phyloP scores from a whole-genome alignment of 2,888 invertebrate genomes.

The Patella depressa region DNA sequence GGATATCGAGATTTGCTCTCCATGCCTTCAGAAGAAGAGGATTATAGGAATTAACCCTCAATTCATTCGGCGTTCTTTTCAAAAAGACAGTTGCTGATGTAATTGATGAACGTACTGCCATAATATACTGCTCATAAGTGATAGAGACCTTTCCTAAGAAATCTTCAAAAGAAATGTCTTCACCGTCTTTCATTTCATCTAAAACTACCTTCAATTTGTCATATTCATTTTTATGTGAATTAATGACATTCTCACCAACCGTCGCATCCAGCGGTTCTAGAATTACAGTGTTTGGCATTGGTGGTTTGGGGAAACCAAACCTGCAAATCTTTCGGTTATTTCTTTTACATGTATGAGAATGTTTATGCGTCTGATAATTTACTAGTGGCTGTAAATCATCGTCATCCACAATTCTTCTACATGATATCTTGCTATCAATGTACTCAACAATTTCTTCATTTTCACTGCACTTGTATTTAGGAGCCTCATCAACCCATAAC shows the following conservation, averaged over 20 bases:
- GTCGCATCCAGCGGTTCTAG: slow-evolving; percentile 12
- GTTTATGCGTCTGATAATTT: too few species aligned
- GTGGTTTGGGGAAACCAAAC: slow-evolving; percentile 13
- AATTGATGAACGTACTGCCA: slow-evolving; percentile 7
- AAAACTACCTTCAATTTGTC: background rate
- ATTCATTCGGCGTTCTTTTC: slow-evolving; percentile 25
- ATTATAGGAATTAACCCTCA: slow-evolving; percentile 31
- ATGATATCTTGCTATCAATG: slow-evolving; percentile 29
- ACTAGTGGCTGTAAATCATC: background rate
- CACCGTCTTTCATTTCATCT: too few species aligned
- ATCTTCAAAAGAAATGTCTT: background rate
- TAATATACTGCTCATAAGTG: slow-evolving; percentile 13
- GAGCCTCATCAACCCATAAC: slow-evolving; percentile 41
- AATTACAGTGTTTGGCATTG: slow-evolving; percentile 2
- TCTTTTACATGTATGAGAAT: too few species aligned
- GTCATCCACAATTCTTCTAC: slow-evolving; percentile 29
- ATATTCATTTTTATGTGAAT: too few species aligned
- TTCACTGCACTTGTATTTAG: slow-evolving; percentile 28
- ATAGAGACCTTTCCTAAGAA: background rate
- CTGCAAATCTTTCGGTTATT: background rate
- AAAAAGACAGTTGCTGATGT: slow-evolving; percentile 25
- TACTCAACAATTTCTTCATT: slow-evolving; percentile 33
- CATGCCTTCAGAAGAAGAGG: slow-evolving; percentile 7
- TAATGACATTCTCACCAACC: too few species aligned
- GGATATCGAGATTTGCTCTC: too few species aligned